Evolutionary conservation across 2,797 vertebrate species (phyloP), one percentile per base, ranked within the genome.

Genomic region (Momotus momota): DNA sequence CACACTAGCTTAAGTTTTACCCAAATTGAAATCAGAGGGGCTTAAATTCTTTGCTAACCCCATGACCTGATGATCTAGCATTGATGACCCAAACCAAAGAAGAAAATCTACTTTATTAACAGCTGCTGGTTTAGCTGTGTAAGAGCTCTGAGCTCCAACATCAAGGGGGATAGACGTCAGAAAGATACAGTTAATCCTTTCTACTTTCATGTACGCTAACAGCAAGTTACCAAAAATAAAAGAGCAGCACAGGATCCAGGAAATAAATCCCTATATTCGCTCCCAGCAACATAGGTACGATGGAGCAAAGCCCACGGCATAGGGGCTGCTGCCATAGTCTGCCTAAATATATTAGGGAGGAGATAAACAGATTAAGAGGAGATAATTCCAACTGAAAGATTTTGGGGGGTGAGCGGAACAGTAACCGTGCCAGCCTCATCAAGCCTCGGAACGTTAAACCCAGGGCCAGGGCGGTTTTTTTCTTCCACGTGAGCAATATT

Each of bases 181-280:
- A 96, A 93, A 97, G 84, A 98, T 43, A 97, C 97, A 95, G 94
- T 94, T 97, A 96, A 97, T 97, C 96, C 94, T 89, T 81, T 78
- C 83, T 55, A 60, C 92, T 96, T 94, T 93, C 88, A 96, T 81
- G 82, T 89, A 19, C 16, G 88, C 94, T 93, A 94, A 96, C 80
- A 73, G 46, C 74, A 83, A 90, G 92, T 71, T 93, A 74, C 96
- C 95, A 94, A 95, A 97, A 96, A 97, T 97, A 96, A 96, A 93
- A 81, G 46, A 81, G 77, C 70, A 25, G 60, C 85, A 40, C 4
- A 60, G 54, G 15, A 72, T 48, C 90, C 85, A 93, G 84, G 43
- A 78, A 92, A 93, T 40, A 82, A 94, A 95, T 61, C 89, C 81
- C 88, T 43, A 2, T 80, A 79, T 71, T 93, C 46, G 69, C 65